phyloP scores from a whole-genome alignment of 2,113 vertebrate species.

The Formicarius rufipectus region DNA sequence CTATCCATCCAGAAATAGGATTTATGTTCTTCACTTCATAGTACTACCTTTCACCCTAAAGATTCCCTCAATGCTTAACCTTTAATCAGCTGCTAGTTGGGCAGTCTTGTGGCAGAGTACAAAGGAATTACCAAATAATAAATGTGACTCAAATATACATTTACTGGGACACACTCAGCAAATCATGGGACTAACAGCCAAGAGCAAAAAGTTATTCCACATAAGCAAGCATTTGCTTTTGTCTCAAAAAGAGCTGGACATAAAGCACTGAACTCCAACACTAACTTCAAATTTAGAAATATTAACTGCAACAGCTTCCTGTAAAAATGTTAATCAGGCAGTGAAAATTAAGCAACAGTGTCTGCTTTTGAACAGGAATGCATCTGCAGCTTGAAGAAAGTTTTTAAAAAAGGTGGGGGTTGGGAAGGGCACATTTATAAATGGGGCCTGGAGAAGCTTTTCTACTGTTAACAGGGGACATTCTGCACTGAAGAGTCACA shows the following conservation, averaged over 20 bases:
- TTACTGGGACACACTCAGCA: background rate
- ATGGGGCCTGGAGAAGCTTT: background rate
- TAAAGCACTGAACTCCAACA: background rate
- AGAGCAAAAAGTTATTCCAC: background rate
- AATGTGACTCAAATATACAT: background rate
- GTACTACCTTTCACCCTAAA: background rate
- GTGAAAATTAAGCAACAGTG: background rate
- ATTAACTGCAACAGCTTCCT: background rate
- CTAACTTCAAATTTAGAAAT: background rate
- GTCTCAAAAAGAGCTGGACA: background rate
- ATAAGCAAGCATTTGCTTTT: background rate
- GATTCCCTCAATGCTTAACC: background rate
- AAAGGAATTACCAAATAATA: background rate
- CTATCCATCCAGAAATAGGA: background rate
- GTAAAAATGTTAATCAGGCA: background rate
- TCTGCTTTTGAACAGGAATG: background rate
- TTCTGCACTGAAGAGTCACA: background rate
- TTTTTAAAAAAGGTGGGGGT: background rate
- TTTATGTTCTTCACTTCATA: background rate
- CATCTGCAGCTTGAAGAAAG: background rate
- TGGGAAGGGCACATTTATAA: rapidly evolving
- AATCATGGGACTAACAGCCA: background rate
- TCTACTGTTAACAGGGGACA: background rate
- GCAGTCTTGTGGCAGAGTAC: background rate
- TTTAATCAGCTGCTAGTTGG: background rate